Percentiles rank a stretch among this genome's conserved stretches.
These are phyloP conservation scores for Epirrhoe alternata DNA, from an alignment of 2,888 invertebrate genomes.

Conservation along the genomic window DNA sequence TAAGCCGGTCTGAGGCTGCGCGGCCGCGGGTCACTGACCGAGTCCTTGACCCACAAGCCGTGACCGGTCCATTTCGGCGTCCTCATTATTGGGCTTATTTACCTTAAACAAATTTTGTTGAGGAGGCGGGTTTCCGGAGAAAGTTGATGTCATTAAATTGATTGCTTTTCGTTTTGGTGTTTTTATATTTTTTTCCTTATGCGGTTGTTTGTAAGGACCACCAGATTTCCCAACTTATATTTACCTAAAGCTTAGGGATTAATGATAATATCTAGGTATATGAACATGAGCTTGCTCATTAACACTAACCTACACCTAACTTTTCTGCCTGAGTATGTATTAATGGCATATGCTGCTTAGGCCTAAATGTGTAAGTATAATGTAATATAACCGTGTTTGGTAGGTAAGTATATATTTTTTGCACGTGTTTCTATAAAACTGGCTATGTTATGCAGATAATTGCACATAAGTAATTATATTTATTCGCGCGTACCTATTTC, in stretches of 20 bases:
- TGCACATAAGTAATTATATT: constrained; percentile 36
- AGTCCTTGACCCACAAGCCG: constrained; percentile 71
- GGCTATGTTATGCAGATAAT: constrained; percentile 44
- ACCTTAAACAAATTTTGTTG: constrained; percentile 43
- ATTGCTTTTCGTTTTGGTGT: constrained; percentile 3
- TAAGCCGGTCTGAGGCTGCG: constrained; percentile 43
- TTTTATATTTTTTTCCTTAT: neutral
- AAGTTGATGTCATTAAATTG: constrained; percentile 28
- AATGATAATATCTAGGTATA: no score
- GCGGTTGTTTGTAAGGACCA: neutral
- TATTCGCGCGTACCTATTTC: constrained; percentile 46
- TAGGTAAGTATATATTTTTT: no score
- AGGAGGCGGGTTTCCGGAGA: constrained; percentile 36
- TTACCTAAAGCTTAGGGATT: no score
- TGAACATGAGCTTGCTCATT: no score
- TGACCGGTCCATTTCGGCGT: constrained; percentile 41
- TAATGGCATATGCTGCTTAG: no score
- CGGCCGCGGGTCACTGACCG: constrained; percentile 65
- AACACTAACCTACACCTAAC: no score
- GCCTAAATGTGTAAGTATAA: no score
- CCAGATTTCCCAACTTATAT: neutral
- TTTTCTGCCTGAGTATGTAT: no score
- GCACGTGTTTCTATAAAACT: constrained; percentile 10
- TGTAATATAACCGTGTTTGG: no score
- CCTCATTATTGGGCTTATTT: constrained; percentile 44